Base-by-base conservation (phyloP, 2,888 invertebrate genomes). In the Aleiodes leptofemur region DNA sequence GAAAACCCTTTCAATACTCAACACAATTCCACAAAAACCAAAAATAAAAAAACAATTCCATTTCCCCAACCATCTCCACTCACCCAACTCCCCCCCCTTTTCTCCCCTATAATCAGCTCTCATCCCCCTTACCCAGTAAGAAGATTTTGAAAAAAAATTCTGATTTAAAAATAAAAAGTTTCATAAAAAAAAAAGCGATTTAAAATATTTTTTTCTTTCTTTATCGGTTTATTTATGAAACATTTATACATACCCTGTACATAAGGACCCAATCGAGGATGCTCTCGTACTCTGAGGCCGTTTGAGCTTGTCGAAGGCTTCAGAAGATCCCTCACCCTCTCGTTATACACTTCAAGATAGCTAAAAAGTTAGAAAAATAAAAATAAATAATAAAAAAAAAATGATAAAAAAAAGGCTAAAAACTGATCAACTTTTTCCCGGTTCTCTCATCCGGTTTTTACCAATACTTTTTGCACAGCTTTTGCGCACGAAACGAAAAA, bases 241-340 rank as follows among this genome's bases (percentile, higher is more conserved):
- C 43, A 14, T 29, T 72, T 57, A 68, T 43, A 76, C 72, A 61
- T 73, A 95, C 96, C 95, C 91, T 95, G 94, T 70, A 96, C 95
- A 84, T 95, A 95, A 13, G 96, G 94, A 78, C 96, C 96, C 80
- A 91, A 92, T 75, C 92, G 92, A 1, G 96, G 96, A 90, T 96
- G 95, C 88, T 96, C 95, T 73, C 96, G 90, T 53, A 96, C 93
- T 82, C 93, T 93, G n/a, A 96, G 91, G 71, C 88, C 88, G 79
- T 88, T 88, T 43, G 90, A 84, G 50, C 79, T 83, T 57, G 88
- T 85, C 68, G 86, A 83, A n/a, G 86, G 84, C 69, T 80, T 84
- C 74, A 96, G 88, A 76, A 96, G 89, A 88, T 96, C 96, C 80
- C 94, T 92, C n/a, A 96, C 95, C 80, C 93, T 89, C 84, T 92